Conservation (phyloP, 2,113 vertebrate species). For the Pomatostomus ruficeps region DNA sequence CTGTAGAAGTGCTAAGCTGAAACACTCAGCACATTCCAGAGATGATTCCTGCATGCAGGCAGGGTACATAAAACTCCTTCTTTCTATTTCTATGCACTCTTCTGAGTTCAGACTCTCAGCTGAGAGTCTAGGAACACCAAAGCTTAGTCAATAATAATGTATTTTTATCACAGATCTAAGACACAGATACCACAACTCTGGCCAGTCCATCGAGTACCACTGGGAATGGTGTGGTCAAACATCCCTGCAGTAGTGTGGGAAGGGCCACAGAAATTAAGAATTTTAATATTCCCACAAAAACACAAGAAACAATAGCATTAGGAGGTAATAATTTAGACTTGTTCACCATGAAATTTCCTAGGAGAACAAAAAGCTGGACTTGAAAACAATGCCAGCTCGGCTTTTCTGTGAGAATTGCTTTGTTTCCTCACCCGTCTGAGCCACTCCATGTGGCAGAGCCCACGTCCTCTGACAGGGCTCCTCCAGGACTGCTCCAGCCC, state of each 20-base stretch:
- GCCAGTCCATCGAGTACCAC: not conserved
- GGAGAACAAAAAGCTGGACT: not conserved
- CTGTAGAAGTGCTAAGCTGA: not conserved
- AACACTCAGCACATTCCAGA: not conserved
- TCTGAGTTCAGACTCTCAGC: not conserved
- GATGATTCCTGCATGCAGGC: not conserved
- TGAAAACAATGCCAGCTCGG: not conserved
- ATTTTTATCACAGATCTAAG: not conserved
- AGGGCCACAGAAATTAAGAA: not conserved
- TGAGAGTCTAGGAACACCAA: not conserved
- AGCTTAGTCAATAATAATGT: not conserved
- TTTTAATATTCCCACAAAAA: not conserved
- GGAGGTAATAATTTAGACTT: not conserved
- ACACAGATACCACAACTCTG: not conserved
- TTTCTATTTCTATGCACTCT: not conserved
- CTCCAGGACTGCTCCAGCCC: not conserved
- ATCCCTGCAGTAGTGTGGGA: not conserved
- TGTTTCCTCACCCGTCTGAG: not conserved
- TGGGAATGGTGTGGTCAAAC: not conserved
- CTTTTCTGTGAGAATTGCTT: not conserved
- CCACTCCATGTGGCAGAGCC: not conserved
- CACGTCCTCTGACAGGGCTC: not conserved
- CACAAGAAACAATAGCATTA: not conserved
- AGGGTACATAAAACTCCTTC: not conserved
- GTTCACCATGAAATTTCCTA: not conserved